Evolutionary conservation across 2,888 invertebrate species (phyloP).

Genomic region (Marasmarcha lunaedactyla): DNA sequence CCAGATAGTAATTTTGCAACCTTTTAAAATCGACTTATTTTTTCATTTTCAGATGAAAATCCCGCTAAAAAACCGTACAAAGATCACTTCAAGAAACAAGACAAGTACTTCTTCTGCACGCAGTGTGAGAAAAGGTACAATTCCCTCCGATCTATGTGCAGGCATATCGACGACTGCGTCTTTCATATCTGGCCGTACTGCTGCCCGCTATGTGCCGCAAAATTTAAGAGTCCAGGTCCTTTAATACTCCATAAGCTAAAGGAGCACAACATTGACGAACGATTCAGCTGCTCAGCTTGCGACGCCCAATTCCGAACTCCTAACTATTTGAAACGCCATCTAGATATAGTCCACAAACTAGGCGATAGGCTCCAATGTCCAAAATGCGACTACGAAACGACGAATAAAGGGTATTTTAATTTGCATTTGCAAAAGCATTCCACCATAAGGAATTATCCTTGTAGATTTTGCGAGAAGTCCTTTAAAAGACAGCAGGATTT

Average conservation of each 20-base stretch:
- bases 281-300: conserved; percentile 47
- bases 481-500: conserved; percentile 42
- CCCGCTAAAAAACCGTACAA: too few relatives aligned
- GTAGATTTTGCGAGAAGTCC: conserved; percentile 49
- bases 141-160: too few relatives aligned
- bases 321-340: conserved; percentile 35
- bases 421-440: conserved; percentile 51
- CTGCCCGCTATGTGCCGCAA: conserved; percentile 30
- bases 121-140: too few relatives aligned
- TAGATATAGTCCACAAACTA: conserved; percentile 46
- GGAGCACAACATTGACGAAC: conserved; percentile 38
- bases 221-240: conserved; percentile 34
- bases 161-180: too few relatives aligned
- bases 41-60: too few relatives aligned
- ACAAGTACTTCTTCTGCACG: too few relatives aligned
- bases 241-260: conserved; percentile 37
- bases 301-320: conserved; percentile 38
- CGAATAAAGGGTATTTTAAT: conserved; percentile 32
- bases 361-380: conserved; percentile 41
- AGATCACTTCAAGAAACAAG: too few relatives aligned
- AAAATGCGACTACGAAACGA: conserved; percentile 43
- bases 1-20: too few relatives aligned
- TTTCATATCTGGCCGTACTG: too few relatives aligned
- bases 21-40: too few relatives aligned
- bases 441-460: conserved; percentile 46